Conservation (phyloP, 2,113 vertebrate genomes). For the Phylloscopus whistleri region DNA sequence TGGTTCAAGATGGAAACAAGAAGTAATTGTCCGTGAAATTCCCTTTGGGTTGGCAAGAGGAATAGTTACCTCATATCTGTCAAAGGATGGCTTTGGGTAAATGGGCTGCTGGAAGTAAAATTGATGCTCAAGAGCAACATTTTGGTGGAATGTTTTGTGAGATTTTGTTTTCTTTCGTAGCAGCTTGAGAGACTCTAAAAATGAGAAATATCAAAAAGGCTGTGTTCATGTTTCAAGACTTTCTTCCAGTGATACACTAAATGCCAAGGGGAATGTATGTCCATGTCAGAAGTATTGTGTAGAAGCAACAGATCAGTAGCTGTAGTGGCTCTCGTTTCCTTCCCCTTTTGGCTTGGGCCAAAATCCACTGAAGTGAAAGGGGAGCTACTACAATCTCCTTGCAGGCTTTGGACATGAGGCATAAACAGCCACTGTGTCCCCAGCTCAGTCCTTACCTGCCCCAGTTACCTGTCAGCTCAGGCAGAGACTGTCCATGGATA, state of each 20-base stretch:
- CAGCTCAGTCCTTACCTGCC: background rate
- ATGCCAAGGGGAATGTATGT: background rate
- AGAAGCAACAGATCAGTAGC: background rate
- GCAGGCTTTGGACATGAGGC: background rate
- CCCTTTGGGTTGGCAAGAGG: background rate
- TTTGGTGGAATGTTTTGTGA: background rate
- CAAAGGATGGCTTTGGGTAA: background rate
- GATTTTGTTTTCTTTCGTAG: background rate
- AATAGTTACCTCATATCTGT: conserved; percentile 5
- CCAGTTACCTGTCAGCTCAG: background rate
- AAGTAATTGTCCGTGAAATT: conserved; percentile 30
- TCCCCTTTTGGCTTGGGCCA: background rate
- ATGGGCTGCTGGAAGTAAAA: background rate
- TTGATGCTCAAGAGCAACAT: background rate
- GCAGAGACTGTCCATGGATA: background rate
- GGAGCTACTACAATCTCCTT: background rate
- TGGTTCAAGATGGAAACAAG: conserved; percentile 5
- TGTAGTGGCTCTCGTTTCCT: background rate
- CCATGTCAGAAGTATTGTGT: background rate
- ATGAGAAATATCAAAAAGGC: background rate
- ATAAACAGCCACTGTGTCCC: background rate
- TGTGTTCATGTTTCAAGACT: background rate
- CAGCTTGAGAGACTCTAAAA: background rate
- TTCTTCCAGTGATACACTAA: background rate
- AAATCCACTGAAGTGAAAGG: background rate